phyloP scores from a whole-genome alignment of 2,113 vertebrate species.

The Asarcornis scutulata region DNA sequence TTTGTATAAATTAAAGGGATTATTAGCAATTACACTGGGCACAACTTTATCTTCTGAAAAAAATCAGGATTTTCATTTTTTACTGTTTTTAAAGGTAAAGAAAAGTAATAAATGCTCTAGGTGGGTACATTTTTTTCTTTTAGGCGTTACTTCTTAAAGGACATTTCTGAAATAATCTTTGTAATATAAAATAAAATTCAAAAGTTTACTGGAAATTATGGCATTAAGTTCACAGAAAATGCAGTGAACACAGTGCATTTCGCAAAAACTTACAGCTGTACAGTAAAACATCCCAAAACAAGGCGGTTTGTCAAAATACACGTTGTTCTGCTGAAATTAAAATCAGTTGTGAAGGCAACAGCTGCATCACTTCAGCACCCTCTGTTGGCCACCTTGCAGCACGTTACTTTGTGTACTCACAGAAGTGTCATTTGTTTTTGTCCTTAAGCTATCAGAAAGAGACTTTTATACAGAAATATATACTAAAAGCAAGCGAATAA shows the following conservation, averaged over 20 bases:
- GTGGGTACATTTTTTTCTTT: neutral
- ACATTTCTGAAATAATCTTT: neutral
- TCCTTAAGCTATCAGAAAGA: neutral
- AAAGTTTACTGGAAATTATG: neutral
- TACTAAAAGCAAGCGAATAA: neutral
- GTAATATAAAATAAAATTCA: neutral
- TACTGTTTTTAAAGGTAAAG: neutral
- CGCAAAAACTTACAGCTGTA: neutral
- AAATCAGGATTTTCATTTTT: neutral
- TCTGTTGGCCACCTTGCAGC: constrained; percentile 57
- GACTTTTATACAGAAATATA: neutral
- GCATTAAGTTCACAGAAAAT: neutral
- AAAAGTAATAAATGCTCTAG: neutral
- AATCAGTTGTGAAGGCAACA: neutral
- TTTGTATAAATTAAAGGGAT: neutral
- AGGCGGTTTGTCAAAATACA: neutral
- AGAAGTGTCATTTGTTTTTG: neutral
- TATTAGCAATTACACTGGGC: neutral
- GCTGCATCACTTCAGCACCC: constrained; percentile 58
- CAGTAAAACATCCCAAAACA: neutral
- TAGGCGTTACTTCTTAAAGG: fast-evolving
- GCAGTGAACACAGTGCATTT: neutral
- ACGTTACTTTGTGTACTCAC: neutral
- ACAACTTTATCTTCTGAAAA: neutral
- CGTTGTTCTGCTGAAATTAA: neutral